Percentiles rank a stretch among this genome's conserved stretches.
These are phyloP conservation scores for Macrotrachela quadricornifera DNA, from an alignment of 1,140 invertebrate genomes.

Conservation along the genomic window DNA sequence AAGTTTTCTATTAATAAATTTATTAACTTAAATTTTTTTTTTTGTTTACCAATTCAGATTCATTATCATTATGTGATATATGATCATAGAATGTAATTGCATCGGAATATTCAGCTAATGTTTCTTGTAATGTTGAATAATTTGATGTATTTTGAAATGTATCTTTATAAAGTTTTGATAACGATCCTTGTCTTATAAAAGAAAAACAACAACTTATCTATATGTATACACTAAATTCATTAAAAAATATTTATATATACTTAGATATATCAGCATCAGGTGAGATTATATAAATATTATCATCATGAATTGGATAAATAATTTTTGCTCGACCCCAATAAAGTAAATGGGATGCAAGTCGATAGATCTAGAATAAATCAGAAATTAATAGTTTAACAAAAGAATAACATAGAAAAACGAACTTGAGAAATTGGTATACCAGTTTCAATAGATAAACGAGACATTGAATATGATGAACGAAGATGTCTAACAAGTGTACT, in stretches of 20 bases:
- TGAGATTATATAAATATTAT: slow-evolving; percentile 78
- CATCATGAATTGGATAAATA: slow-evolving; percentile 86
- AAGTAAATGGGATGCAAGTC: slow-evolving; percentile 64
- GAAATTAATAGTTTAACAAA: background rate
- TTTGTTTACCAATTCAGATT: background rate
- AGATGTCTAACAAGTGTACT: slow-evolving; percentile 56
- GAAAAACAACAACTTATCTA: too few species aligned
- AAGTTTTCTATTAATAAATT: too few species aligned
- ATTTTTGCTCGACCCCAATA: slow-evolving; percentile 89
- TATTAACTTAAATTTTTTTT: too few species aligned
- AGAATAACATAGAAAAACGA: too few species aligned
- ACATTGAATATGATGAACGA: slow-evolving; percentile 66
- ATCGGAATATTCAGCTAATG: too few species aligned
- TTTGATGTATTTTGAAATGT: too few species aligned
- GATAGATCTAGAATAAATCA: slow-evolving; percentile 40
- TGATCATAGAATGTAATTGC: too few species aligned
- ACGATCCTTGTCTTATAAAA: too few species aligned
- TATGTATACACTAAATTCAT: too few species aligned
- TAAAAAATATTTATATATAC: slow-evolving; percentile 10
- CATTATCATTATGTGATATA: background rate
- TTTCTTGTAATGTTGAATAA: too few species aligned
- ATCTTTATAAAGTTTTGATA: too few species aligned
- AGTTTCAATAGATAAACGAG: slow-evolving; percentile 65
- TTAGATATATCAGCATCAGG: slow-evolving; percentile 40
- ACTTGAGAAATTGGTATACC: slow-evolving; percentile 17